Base-by-base conservation (phyloP, 2,113 vertebrate species). In the Tupaia tana region DNA sequence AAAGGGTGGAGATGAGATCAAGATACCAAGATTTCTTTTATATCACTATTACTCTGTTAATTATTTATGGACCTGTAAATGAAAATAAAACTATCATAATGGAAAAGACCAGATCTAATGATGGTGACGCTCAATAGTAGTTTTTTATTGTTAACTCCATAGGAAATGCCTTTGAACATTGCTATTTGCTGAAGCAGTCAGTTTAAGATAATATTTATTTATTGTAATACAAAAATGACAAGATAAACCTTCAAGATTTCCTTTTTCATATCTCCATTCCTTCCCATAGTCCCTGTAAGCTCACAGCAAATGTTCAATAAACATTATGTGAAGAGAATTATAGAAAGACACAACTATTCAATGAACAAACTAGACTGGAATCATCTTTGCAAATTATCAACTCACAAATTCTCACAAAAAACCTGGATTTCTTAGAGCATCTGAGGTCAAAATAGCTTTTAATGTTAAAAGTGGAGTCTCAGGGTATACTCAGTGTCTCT, bases 141-240 rank as follows among this genome's bases (percentile, higher is more conserved):
- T 86, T 66, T 59, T 85, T 27, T 61, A 59, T 82, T 80, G 88
- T 73, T 78, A 85, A 83, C 20, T 78, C n/a, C 25, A 85, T 90
- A 89, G n/a, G 75, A 74, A 94, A 94, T 81, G 3, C 14, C 24
- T 77, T 84, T 61, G 77, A 93, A 25, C 66, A 71, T 84, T 85
- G 11, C 34, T 78, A 6, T 54, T 96, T 67, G 58, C 14, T 56
- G 43, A 43, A 74, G 12, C 12, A 71, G 16, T 63, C 73, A 52
- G 2, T 70, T 75, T 66, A 81, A 92, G 77, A 66, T 3, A 79
- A 71, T 2, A 13, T 70, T 95, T 67, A 66, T 77, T 92, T 77
- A 70, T 90, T 29, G 85, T n/a, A 29, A 24, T 58, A 27, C 52
- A n/a, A 34, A 94, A 85, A 58, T 89, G 71, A 75, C 77, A 56